Percentiles rank a stretch among this genome's conserved stretches.
Conservation (phyloP, 2,888 invertebrate genomes). For the Seira musarum region DNA sequence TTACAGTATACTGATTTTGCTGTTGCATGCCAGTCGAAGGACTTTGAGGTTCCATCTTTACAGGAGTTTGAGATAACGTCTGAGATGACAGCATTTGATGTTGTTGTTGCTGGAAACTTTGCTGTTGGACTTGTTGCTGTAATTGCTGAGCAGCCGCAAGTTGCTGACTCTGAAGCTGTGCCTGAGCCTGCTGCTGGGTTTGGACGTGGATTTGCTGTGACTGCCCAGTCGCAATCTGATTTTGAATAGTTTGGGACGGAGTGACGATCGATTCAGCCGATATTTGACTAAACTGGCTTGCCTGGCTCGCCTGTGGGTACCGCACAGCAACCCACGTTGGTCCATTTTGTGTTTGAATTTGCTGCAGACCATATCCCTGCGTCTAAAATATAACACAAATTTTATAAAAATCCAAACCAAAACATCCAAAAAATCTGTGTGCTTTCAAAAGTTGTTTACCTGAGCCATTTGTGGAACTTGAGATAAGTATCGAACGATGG, state of each 20-base stretch:
- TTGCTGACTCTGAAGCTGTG: constrained; percentile 30
- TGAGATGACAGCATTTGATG: constrained; percentile 8
- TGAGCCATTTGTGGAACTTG: constrained; percentile 68
- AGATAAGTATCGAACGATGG: constrained; percentile 68
- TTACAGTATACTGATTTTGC: constrained; percentile 32
- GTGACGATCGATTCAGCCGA: constrained; percentile 43
- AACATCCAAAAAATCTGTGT: not conserved
- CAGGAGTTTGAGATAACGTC: not conserved
- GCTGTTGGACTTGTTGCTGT: constrained; percentile 23
- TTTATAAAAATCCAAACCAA: not conserved
- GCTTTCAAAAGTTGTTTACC: constrained; percentile 26
- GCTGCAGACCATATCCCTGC: constrained; percentile 71
- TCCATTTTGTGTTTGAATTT: constrained; percentile 74
- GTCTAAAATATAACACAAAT: constrained; percentile 29
- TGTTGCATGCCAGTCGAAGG: not conserved
- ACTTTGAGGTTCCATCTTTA: constrained; percentile 40
- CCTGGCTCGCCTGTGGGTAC: constrained; percentile 57
- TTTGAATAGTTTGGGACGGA: constrained; percentile 34
- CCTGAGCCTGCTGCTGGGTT: constrained; percentile 42
- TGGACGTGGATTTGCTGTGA: constrained; percentile 47
- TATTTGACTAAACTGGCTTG: constrained; percentile 57
- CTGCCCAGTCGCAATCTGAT: constrained; percentile 38
- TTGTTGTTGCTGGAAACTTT: constrained; percentile 15
- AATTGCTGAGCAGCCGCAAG: constrained; percentile 32
- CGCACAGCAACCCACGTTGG: constrained; percentile 73